Evolutionary conservation across 1,140 invertebrate species (phyloP).

Genomic region (Drosophila grimshawi): DNA sequence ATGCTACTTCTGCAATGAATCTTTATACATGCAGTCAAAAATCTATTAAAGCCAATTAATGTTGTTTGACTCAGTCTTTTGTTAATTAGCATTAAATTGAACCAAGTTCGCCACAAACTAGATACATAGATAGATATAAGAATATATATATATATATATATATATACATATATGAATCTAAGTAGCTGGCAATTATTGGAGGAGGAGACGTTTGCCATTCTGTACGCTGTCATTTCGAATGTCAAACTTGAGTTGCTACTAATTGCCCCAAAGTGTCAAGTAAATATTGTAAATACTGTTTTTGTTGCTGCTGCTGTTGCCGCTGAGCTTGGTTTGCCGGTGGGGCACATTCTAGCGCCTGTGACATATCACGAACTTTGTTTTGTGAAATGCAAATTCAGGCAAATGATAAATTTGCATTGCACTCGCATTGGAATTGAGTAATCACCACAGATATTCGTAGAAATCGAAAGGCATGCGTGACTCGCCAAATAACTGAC

Average conservation of each 20-base stretch:
- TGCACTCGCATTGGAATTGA: slow-evolving; percentile 64
- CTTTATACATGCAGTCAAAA: not conserved
- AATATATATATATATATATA: not conserved
- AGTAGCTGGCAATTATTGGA: not conserved
- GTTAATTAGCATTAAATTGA: slow-evolving; percentile 19
- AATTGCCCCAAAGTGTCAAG: slow-evolving; percentile 49
- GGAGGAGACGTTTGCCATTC: slow-evolving; percentile 11
- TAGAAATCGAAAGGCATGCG: slow-evolving; percentile 70
- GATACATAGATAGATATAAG: not conserved
- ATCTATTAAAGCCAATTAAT: slow-evolving; percentile 9
- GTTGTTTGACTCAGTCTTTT: slow-evolving; percentile 67
- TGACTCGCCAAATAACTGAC: slow-evolving; percentile 57
- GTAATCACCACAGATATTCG: slow-evolving; percentile 60
- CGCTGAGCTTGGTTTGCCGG: not conserved
- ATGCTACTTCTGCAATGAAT: too few relatives aligned
- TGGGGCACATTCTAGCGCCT: slow-evolving; percentile 71
- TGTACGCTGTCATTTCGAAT: slow-evolving; percentile 33
- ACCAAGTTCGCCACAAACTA: not conserved
- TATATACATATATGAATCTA: not conserved
- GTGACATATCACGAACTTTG: slow-evolving; percentile 76
- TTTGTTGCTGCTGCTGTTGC: not conserved
- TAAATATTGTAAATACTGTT: slow-evolving; percentile 30
- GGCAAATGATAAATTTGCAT: slow-evolving; percentile 63
- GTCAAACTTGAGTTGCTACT: slow-evolving; percentile 32
- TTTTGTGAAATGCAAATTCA: slow-evolving; percentile 67